Evolutionary conservation across 2,113 vertebrate genomes (phyloP), one percentile per base, ranked within the genome.

Genomic region (Scomber japonicus): DNA sequence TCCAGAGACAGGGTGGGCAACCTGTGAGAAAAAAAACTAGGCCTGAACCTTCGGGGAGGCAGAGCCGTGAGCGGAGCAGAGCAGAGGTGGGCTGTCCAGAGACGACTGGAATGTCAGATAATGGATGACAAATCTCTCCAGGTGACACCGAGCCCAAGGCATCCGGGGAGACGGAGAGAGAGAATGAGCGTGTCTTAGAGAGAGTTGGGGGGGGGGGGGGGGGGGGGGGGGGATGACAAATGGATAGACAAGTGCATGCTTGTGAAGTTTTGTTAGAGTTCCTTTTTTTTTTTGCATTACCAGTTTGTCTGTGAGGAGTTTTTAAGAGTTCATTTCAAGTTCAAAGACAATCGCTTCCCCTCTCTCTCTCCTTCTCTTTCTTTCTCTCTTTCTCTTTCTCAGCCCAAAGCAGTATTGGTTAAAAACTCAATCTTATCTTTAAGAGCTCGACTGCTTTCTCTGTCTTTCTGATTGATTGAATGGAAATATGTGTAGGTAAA

Each of bases 161-260:
- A 76, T 86, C 63, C 84, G 7, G 57, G 48, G 48, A 75, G 68
- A 67, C 19, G 3, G 45, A 53, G 59, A 11, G 31, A 45, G 57
- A 40, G 78, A 35, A 8, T 12, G 78, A 9, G 63, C 27, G 49
- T 31, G 59, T 30, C 68, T 4, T 24, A 4, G 4, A 16, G 66
- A 45, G 53, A 12, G 54, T 27, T 1, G 24, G 19, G 60, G 45
- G 68, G 8, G 48, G 16, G 16, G 4, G 54, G 24, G 24, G 19
- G 60, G 45, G 68, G 8, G 48, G 16, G 16, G 4, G 54, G 7
- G 71, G 85, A 72, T 84, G 86, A 89, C 74, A 65, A 89, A 90
- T 84, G 81, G 80, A 83, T 14, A 54, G 88, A 91, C 91, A 94
- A 90, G 91, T 84, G 83, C 76, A 50, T 81, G 73, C 92, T 82